A percentile compares a stretch with the other conserved stretches of the same genome.
phyloP scores from a whole-genome alignment of 2,888 invertebrate genomes.

The Pinctada fucata region DNA sequence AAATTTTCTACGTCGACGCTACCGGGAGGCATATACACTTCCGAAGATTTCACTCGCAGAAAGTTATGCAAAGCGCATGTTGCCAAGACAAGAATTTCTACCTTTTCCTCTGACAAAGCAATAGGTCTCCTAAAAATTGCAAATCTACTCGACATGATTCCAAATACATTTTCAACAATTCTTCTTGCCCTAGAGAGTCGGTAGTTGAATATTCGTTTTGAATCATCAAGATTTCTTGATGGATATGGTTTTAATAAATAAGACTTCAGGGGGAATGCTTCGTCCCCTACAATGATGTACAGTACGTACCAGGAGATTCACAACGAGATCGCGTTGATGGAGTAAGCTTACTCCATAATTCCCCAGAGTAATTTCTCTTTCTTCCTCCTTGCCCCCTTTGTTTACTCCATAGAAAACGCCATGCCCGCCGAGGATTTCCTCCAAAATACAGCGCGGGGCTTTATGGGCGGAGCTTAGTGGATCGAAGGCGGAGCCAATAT shows the following conservation, averaged over 20 bases:
- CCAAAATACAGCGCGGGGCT: too few species aligned
- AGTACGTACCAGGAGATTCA: too few species aligned
- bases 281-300: too few species aligned
- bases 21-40: slow-evolving; percentile 15
- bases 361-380: too few species aligned
- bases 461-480: too few species aligned
- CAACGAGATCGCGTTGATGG: too few species aligned
- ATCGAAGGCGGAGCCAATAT: too few species aligned
- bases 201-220: slow-evolving; percentile 26
- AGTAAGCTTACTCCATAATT: too few species aligned
- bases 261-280: slow-evolving; percentile 41
- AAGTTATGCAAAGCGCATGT: slow-evolving; percentile 29
- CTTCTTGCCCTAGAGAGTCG: slow-evolving; percentile 28
- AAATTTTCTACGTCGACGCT: slow-evolving; percentile 18
- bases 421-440: too few species aligned
- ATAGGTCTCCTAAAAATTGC: slow-evolving; percentile 18
- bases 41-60: slow-evolving; percentile 9
- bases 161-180: too few species aligned
- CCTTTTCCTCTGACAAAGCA: slow-evolving; percentile 18
- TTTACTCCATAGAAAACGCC: too few species aligned
- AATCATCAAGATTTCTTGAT: slow-evolving; percentile 6
- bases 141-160: slow-evolving; percentile 17
- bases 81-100: slow-evolving; percentile 12
- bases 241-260: slow-evolving; percentile 48
- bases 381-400: too few species aligned